phyloP scores from a whole-genome alignment of 2,888 invertebrate genomes.

The Dryococelus australis region DNA sequence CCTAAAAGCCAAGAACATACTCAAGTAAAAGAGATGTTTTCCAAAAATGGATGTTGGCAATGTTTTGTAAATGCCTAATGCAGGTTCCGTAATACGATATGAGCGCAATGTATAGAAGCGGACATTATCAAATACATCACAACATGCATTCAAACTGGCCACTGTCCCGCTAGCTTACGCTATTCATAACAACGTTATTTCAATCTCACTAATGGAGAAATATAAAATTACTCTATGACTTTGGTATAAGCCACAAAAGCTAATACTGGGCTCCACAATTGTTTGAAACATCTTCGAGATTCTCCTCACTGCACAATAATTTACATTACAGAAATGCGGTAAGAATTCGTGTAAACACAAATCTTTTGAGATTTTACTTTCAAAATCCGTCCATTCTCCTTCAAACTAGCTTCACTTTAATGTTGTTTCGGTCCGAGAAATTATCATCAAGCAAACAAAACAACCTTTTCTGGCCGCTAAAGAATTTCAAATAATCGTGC shows the following conservation, averaged over 20 bases:
- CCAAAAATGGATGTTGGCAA: too few species aligned
- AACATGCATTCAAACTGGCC: conserved; percentile 22
- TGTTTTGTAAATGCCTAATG: too few species aligned
- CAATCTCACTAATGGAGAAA: neutral
- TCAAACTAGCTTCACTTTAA: too few species aligned
- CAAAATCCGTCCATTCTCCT: neutral
- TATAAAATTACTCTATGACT: conserved; percentile 6
- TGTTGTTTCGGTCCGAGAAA: too few species aligned
- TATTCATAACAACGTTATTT: neutral
- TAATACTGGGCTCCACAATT: neutral
- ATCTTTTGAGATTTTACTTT: neutral
- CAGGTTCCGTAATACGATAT: neutral
- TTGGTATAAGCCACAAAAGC: neutral
- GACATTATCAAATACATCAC: neutral
- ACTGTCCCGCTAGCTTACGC: conserved; percentile 13
- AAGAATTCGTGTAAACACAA: neutral
- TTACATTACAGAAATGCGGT: neutral
- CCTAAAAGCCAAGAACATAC: too few species aligned
- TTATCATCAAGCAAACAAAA: too few species aligned
- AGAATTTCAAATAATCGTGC: too few species aligned
- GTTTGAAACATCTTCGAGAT: neutral
- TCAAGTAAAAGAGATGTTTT: too few species aligned
- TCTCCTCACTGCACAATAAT: neutral
- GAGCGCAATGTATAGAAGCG: neutral
- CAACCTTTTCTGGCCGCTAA: too few species aligned